Evolutionary conservation across 2,888 invertebrate species (phyloP).

Genomic region (Cantharis nigra): DNA sequence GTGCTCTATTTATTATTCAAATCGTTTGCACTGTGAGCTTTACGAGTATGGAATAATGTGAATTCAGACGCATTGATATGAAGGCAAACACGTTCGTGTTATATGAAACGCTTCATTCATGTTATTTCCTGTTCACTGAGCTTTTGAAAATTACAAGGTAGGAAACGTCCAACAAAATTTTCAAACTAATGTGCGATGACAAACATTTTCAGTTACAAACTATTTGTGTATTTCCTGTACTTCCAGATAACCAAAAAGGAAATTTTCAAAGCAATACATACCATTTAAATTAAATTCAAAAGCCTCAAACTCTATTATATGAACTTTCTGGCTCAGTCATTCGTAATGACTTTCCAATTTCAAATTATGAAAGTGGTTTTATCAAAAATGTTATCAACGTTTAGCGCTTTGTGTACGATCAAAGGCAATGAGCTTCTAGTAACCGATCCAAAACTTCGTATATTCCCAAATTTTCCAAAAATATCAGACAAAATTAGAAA

Average conservation of each 20-base stretch:
- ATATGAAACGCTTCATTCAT: conserved; percentile 7
- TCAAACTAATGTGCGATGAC: background rate
- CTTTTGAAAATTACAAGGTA: conserved; percentile 10
- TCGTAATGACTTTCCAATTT: background rate
- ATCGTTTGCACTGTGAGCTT: background rate
- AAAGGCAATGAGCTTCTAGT: background rate
- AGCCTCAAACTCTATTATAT: background rate
- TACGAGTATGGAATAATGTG: background rate
- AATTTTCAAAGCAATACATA: background rate
- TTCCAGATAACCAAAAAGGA: background rate
- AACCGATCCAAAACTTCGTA: no score
- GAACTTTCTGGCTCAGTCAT: background rate
- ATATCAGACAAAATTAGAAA: no score
- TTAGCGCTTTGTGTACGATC: background rate
- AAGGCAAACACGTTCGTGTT: conserved; percentile 8
- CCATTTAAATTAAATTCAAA: background rate
- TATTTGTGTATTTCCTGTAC: background rate
- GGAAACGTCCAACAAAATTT: conserved; percentile 5
- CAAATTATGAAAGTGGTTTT: background rate
- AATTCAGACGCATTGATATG: conserved; percentile 2
- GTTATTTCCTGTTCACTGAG: conserved; percentile 15
- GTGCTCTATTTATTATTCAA: conserved; percentile 1
- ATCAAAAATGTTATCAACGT: background rate
- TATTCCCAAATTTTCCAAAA: no score
- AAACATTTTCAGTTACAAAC: background rate